These are phyloP conservation scores for Scaptomyza hsui DNA, from an alignment of 1,140 invertebrate genomes.

Conservation along the genomic window DNA sequence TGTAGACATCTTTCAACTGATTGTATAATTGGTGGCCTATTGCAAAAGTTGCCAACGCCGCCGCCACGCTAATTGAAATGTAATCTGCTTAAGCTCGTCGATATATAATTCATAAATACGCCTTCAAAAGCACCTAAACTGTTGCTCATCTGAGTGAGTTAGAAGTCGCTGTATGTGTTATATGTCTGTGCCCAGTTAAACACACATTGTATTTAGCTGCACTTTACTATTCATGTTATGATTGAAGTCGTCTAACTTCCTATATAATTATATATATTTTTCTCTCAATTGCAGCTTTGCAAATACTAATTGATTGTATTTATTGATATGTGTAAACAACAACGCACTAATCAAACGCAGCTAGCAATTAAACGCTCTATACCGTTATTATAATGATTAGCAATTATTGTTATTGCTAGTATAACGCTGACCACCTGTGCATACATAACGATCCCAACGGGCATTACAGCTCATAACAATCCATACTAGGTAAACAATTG, in stretches of 20 bases:
- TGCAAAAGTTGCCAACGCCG: constrained; percentile 32
- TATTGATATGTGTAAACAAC: constrained; percentile 51
- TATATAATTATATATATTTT: constrained; percentile 1
- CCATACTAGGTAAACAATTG: constrained; percentile 25
- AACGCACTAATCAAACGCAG: constrained; percentile 61
- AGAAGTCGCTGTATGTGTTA: not conserved
- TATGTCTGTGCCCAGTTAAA: too few relatives aligned
- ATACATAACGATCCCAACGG: constrained; percentile 35
- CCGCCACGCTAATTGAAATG: constrained; percentile 68
- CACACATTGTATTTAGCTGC: too few relatives aligned
- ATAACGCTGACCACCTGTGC: constrained; percentile 55
- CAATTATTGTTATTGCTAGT: constrained; percentile 25
- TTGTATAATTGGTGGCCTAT: constrained; percentile 54
- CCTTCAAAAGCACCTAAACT: not conserved
- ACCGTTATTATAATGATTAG: constrained; percentile 44
- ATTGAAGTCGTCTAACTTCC: not conserved
- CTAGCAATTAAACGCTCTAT: constrained; percentile 69
- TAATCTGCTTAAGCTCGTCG: constrained; percentile 53
- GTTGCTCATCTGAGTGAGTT: not conserved
- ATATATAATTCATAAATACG: not conserved
- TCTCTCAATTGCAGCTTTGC: constrained; percentile 10
- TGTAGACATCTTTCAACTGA: constrained; percentile 69
- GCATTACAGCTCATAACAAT: constrained; percentile 22
- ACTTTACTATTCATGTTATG: too few relatives aligned
- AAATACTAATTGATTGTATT: constrained; percentile 53